Conservation (phyloP, 92 coral and sea anemone genomes). For the Porites divaricata region DNA sequence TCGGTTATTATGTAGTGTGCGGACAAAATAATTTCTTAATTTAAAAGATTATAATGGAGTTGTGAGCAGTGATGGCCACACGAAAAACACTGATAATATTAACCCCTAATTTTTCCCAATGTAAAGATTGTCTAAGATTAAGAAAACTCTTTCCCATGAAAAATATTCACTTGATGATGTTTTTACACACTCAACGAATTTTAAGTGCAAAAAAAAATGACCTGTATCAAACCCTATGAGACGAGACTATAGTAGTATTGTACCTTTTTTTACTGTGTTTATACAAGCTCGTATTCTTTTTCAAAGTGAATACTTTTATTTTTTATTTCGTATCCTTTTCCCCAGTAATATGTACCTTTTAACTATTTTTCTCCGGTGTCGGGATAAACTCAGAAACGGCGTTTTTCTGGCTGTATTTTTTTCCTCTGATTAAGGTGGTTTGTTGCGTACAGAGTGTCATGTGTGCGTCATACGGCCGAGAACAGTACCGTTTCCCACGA, state of each 20-base stretch:
- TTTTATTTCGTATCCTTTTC: too few relatives aligned
- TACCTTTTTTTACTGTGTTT: too few relatives aligned
- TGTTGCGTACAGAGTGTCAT: neutral
- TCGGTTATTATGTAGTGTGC: constrained; percentile 1
- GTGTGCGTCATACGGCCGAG: constrained; percentile 19
- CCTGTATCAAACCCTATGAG: too few relatives aligned
- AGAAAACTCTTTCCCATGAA: neutral
- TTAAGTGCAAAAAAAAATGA: too few relatives aligned
- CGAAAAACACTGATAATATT: neutral
- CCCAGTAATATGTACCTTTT: too few relatives aligned
- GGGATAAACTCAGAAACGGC: neutral
- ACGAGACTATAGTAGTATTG: too few relatives aligned
- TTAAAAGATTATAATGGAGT: neutral
- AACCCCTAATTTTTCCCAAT: neutral
- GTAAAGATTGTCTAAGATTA: neutral
- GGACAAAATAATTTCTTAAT: constrained; percentile 12
- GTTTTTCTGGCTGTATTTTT: neutral
- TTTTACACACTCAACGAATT: neutral
- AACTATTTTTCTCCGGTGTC: too few relatives aligned
- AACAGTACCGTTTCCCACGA: neutral
- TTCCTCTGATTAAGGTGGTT: neutral
- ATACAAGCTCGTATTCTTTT: too few relatives aligned
- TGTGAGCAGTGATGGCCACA: neutral
- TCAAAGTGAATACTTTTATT: too few relatives aligned
- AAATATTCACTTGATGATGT: neutral